Base-by-base conservation (phyloP, 1,140 invertebrate genomes). In the Steinernema khuongi region DNA sequence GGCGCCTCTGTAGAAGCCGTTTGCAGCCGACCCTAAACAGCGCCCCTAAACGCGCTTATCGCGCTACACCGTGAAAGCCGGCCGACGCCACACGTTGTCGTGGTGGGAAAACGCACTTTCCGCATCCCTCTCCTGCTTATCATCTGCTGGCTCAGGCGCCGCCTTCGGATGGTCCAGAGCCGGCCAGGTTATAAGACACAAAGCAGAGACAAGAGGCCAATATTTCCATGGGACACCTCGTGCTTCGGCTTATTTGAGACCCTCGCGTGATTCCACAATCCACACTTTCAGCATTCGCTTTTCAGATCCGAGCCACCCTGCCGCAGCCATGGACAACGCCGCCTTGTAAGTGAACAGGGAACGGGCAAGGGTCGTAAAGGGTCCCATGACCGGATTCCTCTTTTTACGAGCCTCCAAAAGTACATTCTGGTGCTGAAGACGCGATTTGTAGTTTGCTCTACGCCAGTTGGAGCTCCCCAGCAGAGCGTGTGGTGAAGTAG, bases 211-310 rank as follows among this genome's bases (percentile, higher is more conserved):
- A 22, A 60, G 26, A 22, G 50, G 50, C 7, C 50, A 17, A 60
- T n/a, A n/a, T n/a, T n/a, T n/a, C n/a, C n/a, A n/a, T n/a, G n/a
- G n/a, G n/a, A n/a, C n/a, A n/a, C n/a, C n/a, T n/a, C n/a, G n/a
- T n/a, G n/a, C n/a, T n/a, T n/a, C n/a, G n/a, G n/a, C n/a, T n/a
- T n/a, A n/a, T n/a, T n/a, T n/a, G n/a, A n/a, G n/a, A n/a, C n/a
- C n/a, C n/a, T n/a, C n/a, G n/a, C n/a, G n/a, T n/a, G n/a, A n/a
- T n/a, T n/a, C n/a, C n/a, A n/a, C n/a, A n/a, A n/a, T n/a, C n/a
- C n/a, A 70, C 69, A 70, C 69, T 70, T 70, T 28, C 69, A 29
- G n/a, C 69, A 30, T 28, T 70, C 69, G 19, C 26, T 70, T 70
- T 70, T 70, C 36, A 70, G 22, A 43, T 18, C 60, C n/a, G 69